Base-by-base conservation (phyloP, 2,113 vertebrate genomes). In the cat (Felis catus) region DNA sequence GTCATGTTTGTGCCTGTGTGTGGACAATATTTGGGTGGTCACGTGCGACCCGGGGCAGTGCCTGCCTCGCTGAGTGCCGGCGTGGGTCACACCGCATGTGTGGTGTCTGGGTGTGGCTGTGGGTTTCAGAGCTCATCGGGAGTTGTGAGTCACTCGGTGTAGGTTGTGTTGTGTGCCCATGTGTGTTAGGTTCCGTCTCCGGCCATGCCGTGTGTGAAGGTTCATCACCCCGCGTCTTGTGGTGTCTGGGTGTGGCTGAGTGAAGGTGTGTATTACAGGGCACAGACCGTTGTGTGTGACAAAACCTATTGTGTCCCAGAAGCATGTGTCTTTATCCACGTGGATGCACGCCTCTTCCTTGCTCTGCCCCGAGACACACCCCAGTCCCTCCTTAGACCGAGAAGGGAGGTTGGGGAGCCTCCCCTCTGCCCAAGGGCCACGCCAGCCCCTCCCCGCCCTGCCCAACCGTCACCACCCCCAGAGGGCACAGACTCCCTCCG, bases 381-480 rank as follows among this genome's bases (percentile, higher is more conserved):
- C 96, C 79, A 58, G 63, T 76, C 55, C 92, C 88, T 98, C 97
- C 98, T 97, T 84, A 93, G 83, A 81, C 94, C 94, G 79, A 58
- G 95, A 93, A 87, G 82, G 33, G 68, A 68, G 94, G 95, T 48
- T 95, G 79, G 92, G 92, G 91, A 97, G 95, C 97, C 96, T 92
- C 96, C 94, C 94, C 79, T 48, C 80, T 70, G 94, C 97, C 92
- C 94, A 31, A 84, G 92, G 96, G 89, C 96, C 97, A 96, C 95
- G 90, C 91, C 53, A 27, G 89, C 88, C 96, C 96, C 95, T 97
- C 97, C 97, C 97, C 19, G 95, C 96, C 98, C 98, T 94, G 94
- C 97, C 96, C 89, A 48, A 68, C 91, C 21, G 92, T 96, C 95
- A 97, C 98, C 98, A 97, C 98, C 97, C 97, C 96, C 96, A 92